Conservation (phyloP, 2,113 vertebrate genomes). For the Xyrauchen texanus region DNA sequence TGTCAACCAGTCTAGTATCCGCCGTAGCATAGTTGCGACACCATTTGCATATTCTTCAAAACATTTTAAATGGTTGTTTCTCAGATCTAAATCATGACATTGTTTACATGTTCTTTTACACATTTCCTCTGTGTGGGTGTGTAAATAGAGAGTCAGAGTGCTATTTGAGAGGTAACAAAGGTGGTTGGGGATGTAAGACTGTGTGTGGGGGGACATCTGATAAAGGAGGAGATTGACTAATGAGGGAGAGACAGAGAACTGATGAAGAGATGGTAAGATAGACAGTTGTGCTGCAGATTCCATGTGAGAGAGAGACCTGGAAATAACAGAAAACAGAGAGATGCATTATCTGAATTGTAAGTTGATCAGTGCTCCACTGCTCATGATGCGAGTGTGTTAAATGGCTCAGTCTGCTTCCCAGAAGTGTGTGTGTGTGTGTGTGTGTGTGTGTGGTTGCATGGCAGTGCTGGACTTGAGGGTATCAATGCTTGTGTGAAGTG, state of each 20-base stretch:
- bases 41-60: too few species aligned
- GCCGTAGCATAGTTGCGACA: too few species aligned
- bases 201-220: not conserved
- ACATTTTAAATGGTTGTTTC: too few species aligned
- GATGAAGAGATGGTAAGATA: not conserved
- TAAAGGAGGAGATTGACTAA: not conserved
- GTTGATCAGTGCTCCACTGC: not conserved
- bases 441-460: conserved; percentile 12
- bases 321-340: too few species aligned
- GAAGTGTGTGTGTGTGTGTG: not conserved
- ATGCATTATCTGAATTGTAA: not conserved
- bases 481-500: conserved; percentile 36
- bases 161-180: too few species aligned
- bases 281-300: too few species aligned
- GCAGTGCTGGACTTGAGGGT: conserved; percentile 29
- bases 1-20: too few species aligned
- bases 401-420: conserved; percentile 4
- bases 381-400: not conserved
- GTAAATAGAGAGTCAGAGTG: too few species aligned
- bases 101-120: too few species aligned
- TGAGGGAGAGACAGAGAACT: not conserved
- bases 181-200: too few species aligned
- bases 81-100: too few species aligned
- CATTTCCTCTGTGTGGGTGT: too few species aligned
- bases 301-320: conserved; percentile 26